phyloP scores from a whole-genome alignment of 2,888 invertebrate genomes.

The Microctonus hyperodae region DNA sequence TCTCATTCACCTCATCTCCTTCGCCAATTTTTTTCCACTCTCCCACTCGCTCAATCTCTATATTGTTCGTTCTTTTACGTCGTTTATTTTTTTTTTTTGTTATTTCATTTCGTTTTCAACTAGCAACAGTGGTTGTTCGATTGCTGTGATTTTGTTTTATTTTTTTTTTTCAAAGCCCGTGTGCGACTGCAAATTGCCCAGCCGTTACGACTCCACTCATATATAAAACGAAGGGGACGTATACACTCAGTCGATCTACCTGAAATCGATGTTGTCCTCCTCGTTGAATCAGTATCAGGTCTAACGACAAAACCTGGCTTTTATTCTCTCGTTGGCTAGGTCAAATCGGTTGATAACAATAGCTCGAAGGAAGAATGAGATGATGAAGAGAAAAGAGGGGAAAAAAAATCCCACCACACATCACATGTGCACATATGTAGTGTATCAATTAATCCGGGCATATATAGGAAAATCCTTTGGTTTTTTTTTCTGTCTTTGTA shows the following conservation, averaged over 20 bases:
- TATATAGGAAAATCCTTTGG: background rate
- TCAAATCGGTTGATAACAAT: conserved; percentile 20
- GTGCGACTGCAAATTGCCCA: conserved; percentile 36
- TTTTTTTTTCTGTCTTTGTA: background rate
- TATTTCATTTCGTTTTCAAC: conserved; percentile 16
- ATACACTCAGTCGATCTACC: background rate
- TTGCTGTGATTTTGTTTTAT: conserved; percentile 6
- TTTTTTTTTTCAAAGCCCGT: conserved; percentile 24
- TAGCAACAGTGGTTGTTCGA: conserved; percentile 28
- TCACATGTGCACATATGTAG: too few relatives aligned
- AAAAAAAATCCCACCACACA: background rate
- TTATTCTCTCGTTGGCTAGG: conserved; percentile 14
- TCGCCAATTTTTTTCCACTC: conserved; percentile 8
- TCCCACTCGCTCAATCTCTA: too few relatives aligned
- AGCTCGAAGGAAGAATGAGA: background rate
- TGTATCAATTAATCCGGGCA: background rate
- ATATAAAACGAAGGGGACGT: conserved; percentile 20
- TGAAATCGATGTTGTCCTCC: conserved; percentile 31
- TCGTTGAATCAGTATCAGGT: conserved; percentile 31
- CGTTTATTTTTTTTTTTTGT: conserved; percentile 12
- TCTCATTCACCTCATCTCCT: conserved; percentile 15
- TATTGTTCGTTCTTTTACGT: conserved; percentile 18
- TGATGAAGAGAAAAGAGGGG: background rate
- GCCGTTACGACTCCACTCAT: conserved; percentile 27
- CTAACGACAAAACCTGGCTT: conserved; percentile 26